These are phyloP conservation scores for Thalpophila matura DNA, from an alignment of 2,888 invertebrate species.

Conservation along the genomic window DNA sequence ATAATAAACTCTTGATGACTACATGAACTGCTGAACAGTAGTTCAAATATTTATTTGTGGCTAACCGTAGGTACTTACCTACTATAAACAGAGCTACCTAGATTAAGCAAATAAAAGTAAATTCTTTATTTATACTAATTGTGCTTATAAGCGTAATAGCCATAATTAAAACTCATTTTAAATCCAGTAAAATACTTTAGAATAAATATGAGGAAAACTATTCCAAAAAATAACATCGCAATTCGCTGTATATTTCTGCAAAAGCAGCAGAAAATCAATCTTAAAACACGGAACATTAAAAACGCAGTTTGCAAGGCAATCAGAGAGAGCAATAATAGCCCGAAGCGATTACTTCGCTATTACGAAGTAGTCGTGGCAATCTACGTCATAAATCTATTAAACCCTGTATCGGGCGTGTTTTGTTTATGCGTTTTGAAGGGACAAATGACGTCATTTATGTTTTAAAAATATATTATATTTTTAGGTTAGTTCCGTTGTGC, in stretches of 20 bases:
- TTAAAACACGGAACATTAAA: constrained; percentile 43
- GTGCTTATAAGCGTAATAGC: constrained; percentile 33
- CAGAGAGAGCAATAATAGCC: constrained; percentile 38
- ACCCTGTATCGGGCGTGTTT: constrained; percentile 5
- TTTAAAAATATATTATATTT: neutral
- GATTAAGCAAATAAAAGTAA: no score
- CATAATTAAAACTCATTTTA: constrained; percentile 11
- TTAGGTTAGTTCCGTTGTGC: no score
- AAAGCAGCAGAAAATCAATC: constrained; percentile 42
- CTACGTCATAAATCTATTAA: constrained; percentile 45
- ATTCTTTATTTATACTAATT: neutral
- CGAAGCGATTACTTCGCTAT: constrained; percentile 49
- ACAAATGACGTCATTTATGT: neutral
- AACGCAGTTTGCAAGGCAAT: constrained; percentile 48
- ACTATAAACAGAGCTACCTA: no score
- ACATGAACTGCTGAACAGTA: no score
- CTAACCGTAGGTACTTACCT: no score
- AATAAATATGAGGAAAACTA: constrained; percentile 21
- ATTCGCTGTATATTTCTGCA: constrained; percentile 31
- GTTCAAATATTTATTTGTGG: no score
- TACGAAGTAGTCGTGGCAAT: constrained; percentile 32
- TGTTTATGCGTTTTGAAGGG: constrained; percentile 12
- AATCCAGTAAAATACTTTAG: neutral
- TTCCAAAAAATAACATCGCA: constrained; percentile 18
- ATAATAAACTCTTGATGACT: no score